Percentiles rank a stretch among this genome's conserved stretches.
These are phyloP conservation scores for Alloplasta piceator DNA, from an alignment of 2,888 invertebrate genomes.

Conservation along the genomic window DNA sequence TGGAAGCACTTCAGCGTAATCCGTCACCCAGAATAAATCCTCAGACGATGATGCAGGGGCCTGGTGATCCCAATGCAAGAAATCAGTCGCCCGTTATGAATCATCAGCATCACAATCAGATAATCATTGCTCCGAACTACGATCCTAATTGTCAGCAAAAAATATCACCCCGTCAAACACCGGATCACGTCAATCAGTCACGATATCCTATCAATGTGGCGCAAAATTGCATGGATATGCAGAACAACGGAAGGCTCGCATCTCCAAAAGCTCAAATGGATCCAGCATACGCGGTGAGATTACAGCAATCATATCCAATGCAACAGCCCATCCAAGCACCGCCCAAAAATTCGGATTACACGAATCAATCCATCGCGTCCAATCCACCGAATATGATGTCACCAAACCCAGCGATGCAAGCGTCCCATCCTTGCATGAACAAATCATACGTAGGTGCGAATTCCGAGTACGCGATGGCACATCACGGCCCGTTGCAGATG, in stretches of 20 bases:
- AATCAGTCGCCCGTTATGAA: slow-evolving; percentile 72
- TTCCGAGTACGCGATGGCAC: slow-evolving; percentile 52
- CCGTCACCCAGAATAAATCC: slow-evolving; percentile 67
- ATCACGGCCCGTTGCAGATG: slow-evolving; percentile 45
- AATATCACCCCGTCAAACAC: slow-evolving; percentile 67
- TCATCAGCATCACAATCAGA: slow-evolving; percentile 66
- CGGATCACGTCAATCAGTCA: slow-evolving; percentile 70
- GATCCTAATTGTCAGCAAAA: slow-evolving; percentile 69
- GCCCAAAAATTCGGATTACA: slow-evolving; percentile 59
- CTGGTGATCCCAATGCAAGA: slow-evolving; percentile 60
- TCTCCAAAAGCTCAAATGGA: slow-evolving; percentile 71
- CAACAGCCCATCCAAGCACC: slow-evolving; percentile 61
- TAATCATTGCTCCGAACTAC: slow-evolving; percentile 63
- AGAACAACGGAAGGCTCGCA: slow-evolving; percentile 63
- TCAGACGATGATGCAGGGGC: slow-evolving; percentile 59
- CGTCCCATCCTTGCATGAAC: slow-evolving; percentile 57
- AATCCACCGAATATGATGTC: slow-evolving; percentile 60
- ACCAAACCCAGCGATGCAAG: slow-evolving; percentile 44
- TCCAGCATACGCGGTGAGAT: slow-evolving; percentile 52
- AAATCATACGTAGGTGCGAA: slow-evolving; percentile 59
- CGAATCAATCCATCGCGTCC: slow-evolving; percentile 44
- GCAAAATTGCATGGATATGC: slow-evolving; percentile 72
- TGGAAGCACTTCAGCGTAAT: slow-evolving; percentile 73
- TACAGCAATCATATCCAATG: slow-evolving; percentile 69
- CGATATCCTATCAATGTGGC: slow-evolving; percentile 69